Percentiles rank a stretch among this genome's conserved stretches.
phyloP scores from a whole-genome alignment of 2,797 vertebrate species.

The Scyliorhinus canicula region DNA sequence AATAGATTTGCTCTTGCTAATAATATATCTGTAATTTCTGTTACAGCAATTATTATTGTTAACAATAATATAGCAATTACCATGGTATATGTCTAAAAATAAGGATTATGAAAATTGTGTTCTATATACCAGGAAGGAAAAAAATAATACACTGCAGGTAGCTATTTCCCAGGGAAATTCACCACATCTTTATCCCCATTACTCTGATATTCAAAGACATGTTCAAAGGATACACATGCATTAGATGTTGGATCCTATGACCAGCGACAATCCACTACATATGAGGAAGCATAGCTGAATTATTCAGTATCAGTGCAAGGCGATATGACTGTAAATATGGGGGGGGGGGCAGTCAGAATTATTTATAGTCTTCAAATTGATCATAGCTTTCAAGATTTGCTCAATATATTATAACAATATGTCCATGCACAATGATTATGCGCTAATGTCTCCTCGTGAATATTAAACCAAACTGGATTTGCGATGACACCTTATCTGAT shows the following conservation, averaged over 20 bases:
- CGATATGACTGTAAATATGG: too few relatives aligned
- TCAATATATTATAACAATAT: too few relatives aligned
- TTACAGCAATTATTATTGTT: too few relatives aligned
- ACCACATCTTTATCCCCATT: not conserved
- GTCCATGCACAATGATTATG: too few relatives aligned
- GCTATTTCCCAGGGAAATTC: not conserved
- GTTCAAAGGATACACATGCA: not conserved
- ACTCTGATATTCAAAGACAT: not conserved
- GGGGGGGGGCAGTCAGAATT: not conserved
- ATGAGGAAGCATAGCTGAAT: not conserved
- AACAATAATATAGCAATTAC: not conserved
- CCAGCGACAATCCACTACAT: not conserved
- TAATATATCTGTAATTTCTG: not conserved
- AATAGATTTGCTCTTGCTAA: not conserved
- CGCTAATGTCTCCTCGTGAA: not conserved
- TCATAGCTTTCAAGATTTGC: too few relatives aligned
- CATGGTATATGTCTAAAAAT: not conserved
- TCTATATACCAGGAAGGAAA: not conserved
- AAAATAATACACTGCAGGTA: not conserved
- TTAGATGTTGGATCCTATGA: not conserved
- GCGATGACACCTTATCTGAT: too few relatives aligned
- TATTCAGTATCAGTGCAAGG: not conserved
- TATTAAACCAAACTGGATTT: not conserved
- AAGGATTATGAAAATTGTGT: not conserved
- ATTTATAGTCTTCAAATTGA: not conserved